A percentile compares a stretch with the other conserved stretches of the same genome.
Evolutionary conservation across 1,140 invertebrate genomes (phyloP).

Genomic region (Nephotettix cincticeps): DNA sequence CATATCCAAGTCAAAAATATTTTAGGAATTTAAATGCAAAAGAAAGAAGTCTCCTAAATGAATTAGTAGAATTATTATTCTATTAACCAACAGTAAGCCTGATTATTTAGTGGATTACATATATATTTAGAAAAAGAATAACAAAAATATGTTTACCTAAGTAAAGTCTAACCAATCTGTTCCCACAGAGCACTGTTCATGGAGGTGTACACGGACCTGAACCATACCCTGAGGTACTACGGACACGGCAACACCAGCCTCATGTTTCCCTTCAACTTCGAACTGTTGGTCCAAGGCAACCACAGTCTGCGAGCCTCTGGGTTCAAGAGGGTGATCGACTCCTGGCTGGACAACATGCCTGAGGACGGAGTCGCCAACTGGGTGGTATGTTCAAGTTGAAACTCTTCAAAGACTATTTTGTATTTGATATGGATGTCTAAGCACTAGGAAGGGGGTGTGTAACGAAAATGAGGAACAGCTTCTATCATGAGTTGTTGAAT

Average conservation of each 20-base stretch:
- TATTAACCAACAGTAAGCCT: too few species aligned
- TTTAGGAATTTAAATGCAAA: too few species aligned
- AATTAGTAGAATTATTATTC: too few species aligned
- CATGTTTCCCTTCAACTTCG: conserved; percentile 55
- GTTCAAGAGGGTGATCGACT: conserved; percentile 52
- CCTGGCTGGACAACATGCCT: conserved; percentile 49
- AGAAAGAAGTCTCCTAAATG: too few species aligned
- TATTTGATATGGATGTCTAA: too few species aligned
- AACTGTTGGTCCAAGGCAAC: conserved; percentile 55
- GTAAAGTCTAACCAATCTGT: neutral
- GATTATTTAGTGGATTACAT: too few species aligned
- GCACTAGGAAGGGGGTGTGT: too few species aligned
- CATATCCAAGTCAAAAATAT: too few species aligned
- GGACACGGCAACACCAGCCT: conserved; percentile 43
- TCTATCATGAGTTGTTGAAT: too few species aligned
- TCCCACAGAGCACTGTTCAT: conserved; percentile 49
- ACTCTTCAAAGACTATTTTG: too few species aligned
- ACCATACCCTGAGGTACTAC: conserved; percentile 48
- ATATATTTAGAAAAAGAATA: too few species aligned
- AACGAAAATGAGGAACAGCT: too few species aligned
- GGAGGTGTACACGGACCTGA: conserved; percentile 46
- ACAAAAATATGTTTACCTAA: neutral
- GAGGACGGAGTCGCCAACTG: conserved; percentile 39
- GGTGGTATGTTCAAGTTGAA: conserved; percentile 46
- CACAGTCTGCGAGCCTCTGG: conserved; percentile 47